Conservation (phyloP, 2,888 invertebrate genomes). For the Urechis unicinctus region DNA sequence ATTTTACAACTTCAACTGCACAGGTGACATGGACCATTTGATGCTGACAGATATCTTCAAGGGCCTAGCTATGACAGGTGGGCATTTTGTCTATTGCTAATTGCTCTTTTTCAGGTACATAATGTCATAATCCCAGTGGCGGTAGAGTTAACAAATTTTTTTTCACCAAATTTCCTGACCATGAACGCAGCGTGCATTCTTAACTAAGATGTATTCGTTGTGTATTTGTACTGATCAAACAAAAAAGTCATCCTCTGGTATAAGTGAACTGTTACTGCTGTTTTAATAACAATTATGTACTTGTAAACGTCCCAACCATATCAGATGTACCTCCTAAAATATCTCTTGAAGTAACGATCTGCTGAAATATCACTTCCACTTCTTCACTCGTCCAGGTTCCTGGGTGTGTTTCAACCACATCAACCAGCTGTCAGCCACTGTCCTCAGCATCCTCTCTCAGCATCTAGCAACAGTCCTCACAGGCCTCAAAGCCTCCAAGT, state of each 20-base stretch:
- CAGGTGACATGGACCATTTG: conserved; percentile 29
- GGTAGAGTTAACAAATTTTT: too few species aligned
- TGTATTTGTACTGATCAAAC: too few species aligned
- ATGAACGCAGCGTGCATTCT: too few species aligned
- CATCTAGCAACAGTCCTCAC: conserved; percentile 34
- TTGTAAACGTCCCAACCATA: too few species aligned
- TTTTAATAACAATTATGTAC: too few species aligned
- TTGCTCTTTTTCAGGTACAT: not conserved
- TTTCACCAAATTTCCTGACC: too few species aligned
- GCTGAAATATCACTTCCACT: conserved; percentile 1
- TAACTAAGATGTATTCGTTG: too few species aligned
- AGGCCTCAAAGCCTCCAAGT: conserved; percentile 33
- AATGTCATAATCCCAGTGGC: too few species aligned
- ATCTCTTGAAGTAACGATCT: too few species aligned
- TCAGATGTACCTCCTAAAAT: too few species aligned
- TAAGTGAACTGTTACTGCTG: not conserved
- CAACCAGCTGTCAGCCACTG: conserved; percentile 28
- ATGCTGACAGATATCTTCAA: conserved; percentile 42
- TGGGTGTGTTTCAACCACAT: conserved; percentile 45
- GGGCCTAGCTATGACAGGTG: conserved; percentile 42
- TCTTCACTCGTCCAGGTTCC: conserved; percentile 26
- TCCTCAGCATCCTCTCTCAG: conserved; percentile 40
- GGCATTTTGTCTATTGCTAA: too few species aligned
- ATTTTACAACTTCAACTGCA: conserved; percentile 43
- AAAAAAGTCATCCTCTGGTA: too few species aligned